Evolutionary conservation across 2,888 invertebrate genomes (phyloP).

Genomic region (Neoaliturus tenellus): DNA sequence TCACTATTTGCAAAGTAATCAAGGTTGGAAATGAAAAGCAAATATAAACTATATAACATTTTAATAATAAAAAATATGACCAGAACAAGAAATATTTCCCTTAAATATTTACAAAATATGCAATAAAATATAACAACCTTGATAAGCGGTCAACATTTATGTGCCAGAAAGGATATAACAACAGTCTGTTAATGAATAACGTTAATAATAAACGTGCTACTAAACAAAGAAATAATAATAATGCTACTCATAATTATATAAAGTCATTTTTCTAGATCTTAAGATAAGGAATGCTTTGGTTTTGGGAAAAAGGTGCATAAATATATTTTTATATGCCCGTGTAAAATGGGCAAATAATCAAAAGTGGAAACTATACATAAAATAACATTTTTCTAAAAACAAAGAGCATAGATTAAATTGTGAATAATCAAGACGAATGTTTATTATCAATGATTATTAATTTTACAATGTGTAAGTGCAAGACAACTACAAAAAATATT

Average conservation of each 20-base stretch:
- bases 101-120: slow-evolving; percentile 10
- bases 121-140: slow-evolving; percentile 10
- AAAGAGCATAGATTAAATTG: too few relatives aligned
- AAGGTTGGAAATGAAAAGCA: background rate
- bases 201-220: background rate
- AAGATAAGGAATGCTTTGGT: slow-evolving; percentile 12
- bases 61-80: slow-evolving; percentile 32
- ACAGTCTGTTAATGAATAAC: background rate
- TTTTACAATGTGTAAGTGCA: too few relatives aligned
- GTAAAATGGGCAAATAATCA: background rate
- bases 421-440: too few relatives aligned
- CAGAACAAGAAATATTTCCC: slow-evolving; percentile 30
- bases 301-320: background rate
- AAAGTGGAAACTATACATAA: background rate
- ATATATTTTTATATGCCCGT: background rate
- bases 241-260: background rate
- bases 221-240: too few relatives aligned
- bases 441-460: too few relatives aligned
- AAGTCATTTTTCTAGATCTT: background rate
- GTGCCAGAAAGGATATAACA: background rate
- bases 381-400: background rate
- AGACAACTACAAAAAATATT: too few relatives aligned
- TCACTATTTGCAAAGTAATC: too few relatives aligned
- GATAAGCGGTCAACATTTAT: background rate
- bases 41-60: slow-evolving; percentile 1